phyloP scores from a whole-genome alignment of 2,113 vertebrate genomes.

The Nipponia nippon region DNA sequence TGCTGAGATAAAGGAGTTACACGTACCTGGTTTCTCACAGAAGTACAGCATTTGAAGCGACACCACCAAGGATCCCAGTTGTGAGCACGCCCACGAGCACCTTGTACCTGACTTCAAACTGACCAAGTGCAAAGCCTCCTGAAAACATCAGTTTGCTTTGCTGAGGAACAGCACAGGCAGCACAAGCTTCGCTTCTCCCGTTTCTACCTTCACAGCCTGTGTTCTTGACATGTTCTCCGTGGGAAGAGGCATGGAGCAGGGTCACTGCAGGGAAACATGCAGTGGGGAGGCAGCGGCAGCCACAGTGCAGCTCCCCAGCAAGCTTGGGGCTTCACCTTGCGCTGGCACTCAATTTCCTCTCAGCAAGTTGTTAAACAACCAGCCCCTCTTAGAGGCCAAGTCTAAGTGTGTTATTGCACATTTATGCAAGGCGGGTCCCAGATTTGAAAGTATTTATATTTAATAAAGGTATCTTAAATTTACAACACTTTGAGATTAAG shows the following conservation, averaged over 20 bases:
- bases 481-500: background rate
- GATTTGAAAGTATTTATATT: background rate
- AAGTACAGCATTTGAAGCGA: background rate
- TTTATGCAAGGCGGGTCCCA: background rate
- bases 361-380: background rate
- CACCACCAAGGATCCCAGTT: background rate
- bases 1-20: background rate
- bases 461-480: background rate
- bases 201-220: background rate
- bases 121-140: background rate
- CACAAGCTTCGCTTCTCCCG: background rate
- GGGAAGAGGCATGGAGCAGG: background rate
- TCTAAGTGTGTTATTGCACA: background rate
- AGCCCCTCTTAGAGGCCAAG: background rate
- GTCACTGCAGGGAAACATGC: background rate
- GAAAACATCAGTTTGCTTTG: background rate
- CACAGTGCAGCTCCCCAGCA: background rate
- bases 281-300: background rate
- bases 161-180: background rate
- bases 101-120: background rate
- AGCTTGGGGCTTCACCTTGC: background rate
- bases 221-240: rapidly evolving
- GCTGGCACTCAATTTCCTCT: background rate
- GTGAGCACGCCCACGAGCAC: background rate
- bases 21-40: background rate